Conservation (phyloP, 2,797 vertebrate genomes). For the Poecilia gillii region DNA sequence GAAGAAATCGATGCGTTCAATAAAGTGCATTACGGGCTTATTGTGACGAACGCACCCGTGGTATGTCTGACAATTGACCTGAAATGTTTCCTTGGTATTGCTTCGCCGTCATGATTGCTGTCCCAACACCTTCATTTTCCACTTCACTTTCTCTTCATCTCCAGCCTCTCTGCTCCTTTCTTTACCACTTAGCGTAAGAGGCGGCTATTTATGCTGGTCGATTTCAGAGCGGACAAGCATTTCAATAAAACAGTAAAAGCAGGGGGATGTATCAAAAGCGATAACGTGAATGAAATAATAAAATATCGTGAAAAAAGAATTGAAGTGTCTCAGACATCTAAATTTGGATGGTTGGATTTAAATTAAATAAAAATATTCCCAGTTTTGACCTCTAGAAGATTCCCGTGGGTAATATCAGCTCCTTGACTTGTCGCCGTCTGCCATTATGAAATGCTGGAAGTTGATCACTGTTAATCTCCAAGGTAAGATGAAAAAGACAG, state of each 20-base stretch:
- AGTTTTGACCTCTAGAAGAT: not conserved
- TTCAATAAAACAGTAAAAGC: slow-evolving; percentile 18
- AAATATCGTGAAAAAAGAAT: not conserved
- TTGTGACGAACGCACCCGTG: slow-evolving; percentile 48
- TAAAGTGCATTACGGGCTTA: slow-evolving; percentile 26
- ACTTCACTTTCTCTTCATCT: slow-evolving; percentile 40
- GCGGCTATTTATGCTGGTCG: slow-evolving; percentile 33
- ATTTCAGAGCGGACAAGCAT: slow-evolving; percentile 17
- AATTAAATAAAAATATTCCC: not conserved
- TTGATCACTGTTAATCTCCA: slow-evolving; percentile 18
- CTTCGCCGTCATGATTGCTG: slow-evolving; percentile 56
- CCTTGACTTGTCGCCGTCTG: not conserved
- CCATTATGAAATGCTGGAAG: not conserved
- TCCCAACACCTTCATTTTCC: slow-evolving; percentile 51
- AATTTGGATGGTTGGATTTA: not conserved
- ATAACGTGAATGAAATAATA: not conserved
- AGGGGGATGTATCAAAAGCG: slow-evolving; percentile 12
- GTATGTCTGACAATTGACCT: slow-evolving; percentile 25
- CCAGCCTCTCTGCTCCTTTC: not conserved
- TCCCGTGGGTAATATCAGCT: not conserved
- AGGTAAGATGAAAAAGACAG: slow-evolving; percentile 42
- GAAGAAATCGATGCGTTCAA: slow-evolving; percentile 58
- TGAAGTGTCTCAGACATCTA: not conserved
- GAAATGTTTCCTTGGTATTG: slow-evolving; percentile 44
- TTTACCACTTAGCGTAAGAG: slow-evolving; percentile 10